A percentile compares a stretch with the other conserved stretches of the same genome.
phyloP scores from a whole-genome alignment of 2,888 invertebrate species.

The Pollenia griseotomentosa region DNA sequence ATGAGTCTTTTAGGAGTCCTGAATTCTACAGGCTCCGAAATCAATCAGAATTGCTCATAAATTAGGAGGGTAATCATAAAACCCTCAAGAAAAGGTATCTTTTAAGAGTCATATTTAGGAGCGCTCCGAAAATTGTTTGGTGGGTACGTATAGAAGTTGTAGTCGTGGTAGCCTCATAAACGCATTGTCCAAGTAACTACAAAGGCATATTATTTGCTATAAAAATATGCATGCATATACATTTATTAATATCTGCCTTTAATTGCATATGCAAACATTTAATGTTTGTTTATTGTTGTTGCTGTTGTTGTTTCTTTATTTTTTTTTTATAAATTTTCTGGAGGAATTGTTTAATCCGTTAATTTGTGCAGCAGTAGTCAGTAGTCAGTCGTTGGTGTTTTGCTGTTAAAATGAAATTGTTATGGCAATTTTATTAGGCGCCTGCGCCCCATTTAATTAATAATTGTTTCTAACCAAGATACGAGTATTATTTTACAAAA shows the following conservation, averaged over 20 bases:
- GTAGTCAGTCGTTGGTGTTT: background rate
- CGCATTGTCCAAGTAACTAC: slow-evolving; percentile 13
- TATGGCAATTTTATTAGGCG: slow-evolving; percentile 69
- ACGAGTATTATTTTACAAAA: slow-evolving; percentile 33
- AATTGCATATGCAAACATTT: slow-evolving; percentile 48
- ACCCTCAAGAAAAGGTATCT: no score
- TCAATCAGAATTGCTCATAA: no score
- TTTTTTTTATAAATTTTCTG: background rate
- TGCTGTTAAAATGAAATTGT: slow-evolving; percentile 55
- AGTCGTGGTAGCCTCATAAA: background rate
- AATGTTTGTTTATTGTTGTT: slow-evolving; percentile 33
- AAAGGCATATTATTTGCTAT: slow-evolving; percentile 12
- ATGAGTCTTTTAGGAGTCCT: no score
- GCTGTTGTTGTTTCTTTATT: background rate
- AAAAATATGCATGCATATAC: background rate
- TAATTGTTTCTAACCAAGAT: slow-evolving; percentile 57
- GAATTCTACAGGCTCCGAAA: no score
- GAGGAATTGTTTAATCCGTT: slow-evolving; percentile 21
- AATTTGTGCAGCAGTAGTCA: slow-evolving; percentile 11
- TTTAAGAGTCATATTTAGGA: no score
- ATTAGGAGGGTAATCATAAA: no score
- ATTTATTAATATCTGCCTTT: slow-evolving; percentile 28
- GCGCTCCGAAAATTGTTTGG: no score
- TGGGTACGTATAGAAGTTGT: no score
- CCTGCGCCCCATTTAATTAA: slow-evolving; percentile 66